Conservation (phyloP, 2,888 invertebrate species). For the Eupeodes luniger region DNA sequence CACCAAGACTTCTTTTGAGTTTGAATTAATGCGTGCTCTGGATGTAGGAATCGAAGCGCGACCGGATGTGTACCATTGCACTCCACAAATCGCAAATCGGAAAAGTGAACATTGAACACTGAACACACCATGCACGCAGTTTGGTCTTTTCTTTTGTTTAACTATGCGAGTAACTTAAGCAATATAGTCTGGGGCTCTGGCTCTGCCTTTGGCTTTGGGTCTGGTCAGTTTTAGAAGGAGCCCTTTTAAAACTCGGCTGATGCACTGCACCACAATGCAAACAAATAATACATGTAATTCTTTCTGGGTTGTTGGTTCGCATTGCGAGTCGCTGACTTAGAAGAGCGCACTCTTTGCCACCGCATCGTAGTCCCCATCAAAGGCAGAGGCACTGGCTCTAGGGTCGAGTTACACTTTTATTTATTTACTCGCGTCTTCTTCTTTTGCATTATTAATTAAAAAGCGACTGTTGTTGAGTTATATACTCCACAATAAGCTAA, state of each 20-base stretch:
- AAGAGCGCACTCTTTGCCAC: not conserved
- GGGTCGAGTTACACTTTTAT: constrained; percentile 67
- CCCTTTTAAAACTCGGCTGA: not conserved
- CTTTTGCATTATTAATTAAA: constrained; percentile 73
- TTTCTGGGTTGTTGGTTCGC: constrained; percentile 17
- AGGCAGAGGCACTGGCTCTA: constrained; percentile 9
- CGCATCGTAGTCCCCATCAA: not conserved
- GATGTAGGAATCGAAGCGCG: constrained; percentile 70
- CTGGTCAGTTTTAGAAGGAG: constrained; percentile 28
- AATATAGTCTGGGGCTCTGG: not conserved
- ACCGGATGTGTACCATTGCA: constrained; percentile 76
- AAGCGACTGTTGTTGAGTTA: constrained; percentile 50
- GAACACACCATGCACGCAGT: constrained; percentile 23
- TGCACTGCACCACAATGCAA: constrained; percentile 6
- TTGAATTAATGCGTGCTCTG: constrained; percentile 54
- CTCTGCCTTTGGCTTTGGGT: too few relatives aligned
- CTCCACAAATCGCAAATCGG: constrained; percentile 75
- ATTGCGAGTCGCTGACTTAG: constrained; percentile 21
- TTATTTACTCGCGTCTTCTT: constrained; percentile 28
- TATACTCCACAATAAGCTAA: constrained; percentile 12
- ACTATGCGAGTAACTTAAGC: constrained; percentile 59
- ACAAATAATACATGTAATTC: constrained; percentile 21
- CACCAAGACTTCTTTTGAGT: constrained; percentile 11
- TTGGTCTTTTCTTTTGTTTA: constrained; percentile 52
- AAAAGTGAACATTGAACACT: constrained; percentile 46